Conservation (phyloP, 2,888 invertebrate genomes). For the Kryphioiulus occultus region DNA sequence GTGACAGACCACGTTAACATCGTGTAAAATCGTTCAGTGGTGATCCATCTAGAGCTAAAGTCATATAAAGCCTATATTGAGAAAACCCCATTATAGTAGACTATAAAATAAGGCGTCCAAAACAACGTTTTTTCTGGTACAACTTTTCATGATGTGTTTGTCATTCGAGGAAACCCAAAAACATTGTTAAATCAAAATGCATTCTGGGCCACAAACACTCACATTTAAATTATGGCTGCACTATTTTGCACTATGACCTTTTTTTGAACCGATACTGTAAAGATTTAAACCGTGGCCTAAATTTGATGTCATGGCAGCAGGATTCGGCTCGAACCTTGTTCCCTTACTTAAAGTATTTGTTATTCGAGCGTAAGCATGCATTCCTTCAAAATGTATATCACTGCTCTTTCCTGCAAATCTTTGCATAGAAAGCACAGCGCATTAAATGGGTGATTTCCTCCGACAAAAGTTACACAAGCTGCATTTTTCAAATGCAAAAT, state of each 20-base stretch:
- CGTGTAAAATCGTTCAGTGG: neutral
- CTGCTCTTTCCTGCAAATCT: neutral
- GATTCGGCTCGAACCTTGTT: neutral
- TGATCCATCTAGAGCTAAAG: neutral
- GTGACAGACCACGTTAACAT: neutral
- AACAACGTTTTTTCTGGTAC: neutral
- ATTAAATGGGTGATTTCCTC: conserved; percentile 31
- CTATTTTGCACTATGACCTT: no score
- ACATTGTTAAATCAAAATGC: no score
- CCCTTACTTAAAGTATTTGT: neutral
- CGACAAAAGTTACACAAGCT: neutral
- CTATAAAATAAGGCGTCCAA: neutral
- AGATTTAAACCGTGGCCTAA: neutral
- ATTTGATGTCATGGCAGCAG: neutral
- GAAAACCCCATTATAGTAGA: neutral
- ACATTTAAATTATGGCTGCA: no score
- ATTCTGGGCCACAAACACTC: no score
- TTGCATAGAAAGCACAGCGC: neutral
- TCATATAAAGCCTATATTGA: neutral
- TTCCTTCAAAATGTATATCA: neutral
- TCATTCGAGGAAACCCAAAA: no score
- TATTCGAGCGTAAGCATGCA: neutral
- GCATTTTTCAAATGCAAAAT: conserved; percentile 30
- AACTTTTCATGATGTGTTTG: no score
- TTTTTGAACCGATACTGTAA: no score